Conservation (phyloP, 2,888 invertebrate genomes). For the Mythimna loreyi region DNA sequence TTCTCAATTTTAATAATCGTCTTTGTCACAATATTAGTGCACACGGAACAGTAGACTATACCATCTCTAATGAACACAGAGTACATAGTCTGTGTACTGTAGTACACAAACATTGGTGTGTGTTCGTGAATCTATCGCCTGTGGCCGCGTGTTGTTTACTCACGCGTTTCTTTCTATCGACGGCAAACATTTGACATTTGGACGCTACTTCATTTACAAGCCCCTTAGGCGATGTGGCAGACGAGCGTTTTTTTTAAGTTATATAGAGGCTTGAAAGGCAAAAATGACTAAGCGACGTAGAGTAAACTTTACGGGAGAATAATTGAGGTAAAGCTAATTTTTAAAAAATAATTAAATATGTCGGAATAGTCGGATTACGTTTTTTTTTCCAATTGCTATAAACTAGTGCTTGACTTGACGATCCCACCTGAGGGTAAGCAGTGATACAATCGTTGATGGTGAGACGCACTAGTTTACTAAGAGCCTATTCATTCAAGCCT, state of each 20-base stretch:
- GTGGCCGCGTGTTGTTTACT: constrained; percentile 32
- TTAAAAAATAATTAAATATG: too few species aligned
- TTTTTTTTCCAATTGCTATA: too few species aligned
- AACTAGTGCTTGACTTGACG: too few species aligned
- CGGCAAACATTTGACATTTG: constrained; percentile 56
- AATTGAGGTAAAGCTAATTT: too few species aligned
- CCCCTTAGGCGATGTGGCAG: constrained; percentile 2
- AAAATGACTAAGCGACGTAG: too few species aligned
- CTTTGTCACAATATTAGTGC: background rate
- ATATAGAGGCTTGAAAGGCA: too few species aligned
- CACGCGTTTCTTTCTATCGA: constrained; percentile 57
- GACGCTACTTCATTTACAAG: constrained; percentile 60
- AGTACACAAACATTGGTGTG: constrained; percentile 42
- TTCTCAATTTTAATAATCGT: background rate
- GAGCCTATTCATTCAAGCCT: too few species aligned
- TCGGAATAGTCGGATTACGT: too few species aligned
- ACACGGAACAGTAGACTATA: constrained; percentile 11
- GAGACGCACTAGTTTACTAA: too few species aligned
- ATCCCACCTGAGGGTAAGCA: too few species aligned
- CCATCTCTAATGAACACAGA: constrained; percentile 2
- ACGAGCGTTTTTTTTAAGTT: constrained; percentile 25
- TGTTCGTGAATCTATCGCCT: constrained; percentile 61
- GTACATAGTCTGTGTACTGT: constrained; percentile 17
- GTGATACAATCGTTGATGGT: too few species aligned
- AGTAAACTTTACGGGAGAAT: too few species aligned